Conservation (phyloP, 1,140 invertebrate genomes). For the Aphis craccivora region DNA sequence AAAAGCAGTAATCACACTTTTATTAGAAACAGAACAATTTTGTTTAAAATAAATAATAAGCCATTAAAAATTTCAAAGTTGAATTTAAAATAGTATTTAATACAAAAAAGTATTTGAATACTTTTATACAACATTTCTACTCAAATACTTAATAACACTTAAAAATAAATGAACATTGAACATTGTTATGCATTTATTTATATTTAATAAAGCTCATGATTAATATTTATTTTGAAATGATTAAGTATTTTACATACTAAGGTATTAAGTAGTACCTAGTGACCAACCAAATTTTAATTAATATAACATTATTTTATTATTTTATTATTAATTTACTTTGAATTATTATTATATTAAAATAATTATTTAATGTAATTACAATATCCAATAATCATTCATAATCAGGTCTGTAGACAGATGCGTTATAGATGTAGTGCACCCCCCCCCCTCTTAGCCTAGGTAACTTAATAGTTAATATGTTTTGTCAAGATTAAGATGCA, state of each 20-base stretch:
- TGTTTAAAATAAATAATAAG: background rate
- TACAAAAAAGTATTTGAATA: conserved; percentile 18
- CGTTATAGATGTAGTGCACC: too few relatives aligned
- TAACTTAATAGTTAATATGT: too few relatives aligned
- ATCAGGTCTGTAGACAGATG: too few relatives aligned
- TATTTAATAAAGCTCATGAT: background rate
- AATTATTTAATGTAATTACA: background rate
- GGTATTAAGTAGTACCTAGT: background rate
- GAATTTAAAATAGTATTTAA: background rate
- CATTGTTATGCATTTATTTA: background rate
- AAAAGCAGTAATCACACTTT: background rate
- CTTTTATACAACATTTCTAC: background rate
- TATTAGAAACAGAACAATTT: background rate
- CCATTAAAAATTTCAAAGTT: background rate
- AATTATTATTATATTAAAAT: too few relatives aligned
- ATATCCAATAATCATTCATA: background rate
- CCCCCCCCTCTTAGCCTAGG: too few relatives aligned
- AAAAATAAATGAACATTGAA: background rate
- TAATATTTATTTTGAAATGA: background rate
- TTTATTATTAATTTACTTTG: background rate
- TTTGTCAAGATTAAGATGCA: too few relatives aligned
- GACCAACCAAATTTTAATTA: background rate
- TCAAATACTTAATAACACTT: background rate
- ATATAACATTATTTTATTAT: background rate
- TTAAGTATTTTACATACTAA: background rate